Percentiles rank a stretch among this genome's conserved stretches.
phyloP scores from a whole-genome alignment of 2,888 invertebrate genomes.

The Drosophila gaucha region DNA sequence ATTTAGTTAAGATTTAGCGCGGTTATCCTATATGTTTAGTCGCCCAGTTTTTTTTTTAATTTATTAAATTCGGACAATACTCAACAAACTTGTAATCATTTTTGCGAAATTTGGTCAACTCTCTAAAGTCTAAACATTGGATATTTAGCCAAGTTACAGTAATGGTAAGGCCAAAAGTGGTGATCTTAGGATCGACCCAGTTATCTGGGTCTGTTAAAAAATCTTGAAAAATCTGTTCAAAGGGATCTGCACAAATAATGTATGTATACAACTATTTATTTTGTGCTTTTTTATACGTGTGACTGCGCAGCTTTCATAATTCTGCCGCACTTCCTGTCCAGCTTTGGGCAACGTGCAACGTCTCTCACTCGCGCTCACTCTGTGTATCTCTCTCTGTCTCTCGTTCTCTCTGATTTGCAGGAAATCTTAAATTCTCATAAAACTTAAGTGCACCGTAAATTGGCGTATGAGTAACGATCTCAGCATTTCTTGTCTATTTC shows the following conservation, averaged over 20 bases:
- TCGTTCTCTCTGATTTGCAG: conserved; percentile 57
- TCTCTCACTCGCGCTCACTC: conserved; percentile 15
- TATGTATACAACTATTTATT: conserved; percentile 26
- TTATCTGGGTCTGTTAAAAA: too few relatives aligned
- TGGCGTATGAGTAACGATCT: conserved; percentile 76
- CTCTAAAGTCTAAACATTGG: too few relatives aligned
- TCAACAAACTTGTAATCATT: too few relatives aligned
- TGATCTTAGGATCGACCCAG: too few relatives aligned
- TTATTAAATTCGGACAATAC: too few relatives aligned
- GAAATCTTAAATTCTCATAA: conserved; percentile 81
- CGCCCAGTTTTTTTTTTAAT: too few relatives aligned
- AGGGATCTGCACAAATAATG: background rate
- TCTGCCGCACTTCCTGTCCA: conserved; percentile 53
- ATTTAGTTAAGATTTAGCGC: too few relatives aligned
- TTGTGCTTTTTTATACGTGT: conserved; percentile 14
- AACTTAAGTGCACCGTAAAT: conserved; percentile 79
- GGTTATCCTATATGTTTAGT: too few relatives aligned
- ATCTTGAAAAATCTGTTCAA: too few relatives aligned
- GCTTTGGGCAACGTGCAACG: conserved; percentile 33
- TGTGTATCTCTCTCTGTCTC: conserved; percentile 15
- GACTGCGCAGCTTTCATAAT: conserved; percentile 18
- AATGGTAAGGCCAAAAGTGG: too few relatives aligned
- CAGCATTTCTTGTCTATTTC: conserved; percentile 68
- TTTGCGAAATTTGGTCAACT: too few relatives aligned
- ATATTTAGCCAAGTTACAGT: too few relatives aligned